Evolutionary conservation across 2,113 vertebrate genomes (phyloP).

Genomic region (Oplegnathus fasciatus): DNA sequence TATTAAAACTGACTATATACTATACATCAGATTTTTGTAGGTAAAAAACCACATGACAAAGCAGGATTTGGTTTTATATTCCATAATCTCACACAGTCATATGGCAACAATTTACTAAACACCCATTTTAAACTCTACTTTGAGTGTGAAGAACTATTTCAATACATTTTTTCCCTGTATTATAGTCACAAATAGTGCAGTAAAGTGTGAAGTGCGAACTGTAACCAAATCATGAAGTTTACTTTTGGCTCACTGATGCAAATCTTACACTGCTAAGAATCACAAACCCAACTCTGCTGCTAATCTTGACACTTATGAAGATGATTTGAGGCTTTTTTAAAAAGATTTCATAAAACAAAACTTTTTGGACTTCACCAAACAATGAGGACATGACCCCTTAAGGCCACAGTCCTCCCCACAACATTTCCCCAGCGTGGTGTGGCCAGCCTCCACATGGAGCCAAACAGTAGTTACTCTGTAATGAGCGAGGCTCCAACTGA

Average conservation of each 20-base stretch:
- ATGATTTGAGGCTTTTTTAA: background rate
- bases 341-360: slow-evolving; percentile 8
- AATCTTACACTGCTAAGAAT: background rate
- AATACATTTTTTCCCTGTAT: slow-evolving; percentile 18
- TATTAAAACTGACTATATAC: background rate
- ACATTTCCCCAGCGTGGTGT: slow-evolving; percentile 33
- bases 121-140: slow-evolving; percentile 9
- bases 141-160: slow-evolving; percentile 10
- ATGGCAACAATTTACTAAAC: background rate
- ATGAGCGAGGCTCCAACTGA: slow-evolving; percentile 57
- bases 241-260: background rate
- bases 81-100: background rate
- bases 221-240: slow-evolving; percentile 24
- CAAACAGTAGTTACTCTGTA: slow-evolving; percentile 65
- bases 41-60: background rate
- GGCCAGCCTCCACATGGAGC: slow-evolving; percentile 36
- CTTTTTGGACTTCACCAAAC: slow-evolving; percentile 9
- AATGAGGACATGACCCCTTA: slow-evolving; percentile 27
- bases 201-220: slow-evolving; percentile 31
- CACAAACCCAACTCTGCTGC: background rate
- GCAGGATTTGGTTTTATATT: background rate
- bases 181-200: background rate
- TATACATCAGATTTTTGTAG: background rate
- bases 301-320: background rate
- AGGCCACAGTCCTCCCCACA: slow-evolving; percentile 27